These are phyloP conservation scores for Diprion similis DNA, from an alignment of 1,140 invertebrate species.

Conservation along the genomic window DNA sequence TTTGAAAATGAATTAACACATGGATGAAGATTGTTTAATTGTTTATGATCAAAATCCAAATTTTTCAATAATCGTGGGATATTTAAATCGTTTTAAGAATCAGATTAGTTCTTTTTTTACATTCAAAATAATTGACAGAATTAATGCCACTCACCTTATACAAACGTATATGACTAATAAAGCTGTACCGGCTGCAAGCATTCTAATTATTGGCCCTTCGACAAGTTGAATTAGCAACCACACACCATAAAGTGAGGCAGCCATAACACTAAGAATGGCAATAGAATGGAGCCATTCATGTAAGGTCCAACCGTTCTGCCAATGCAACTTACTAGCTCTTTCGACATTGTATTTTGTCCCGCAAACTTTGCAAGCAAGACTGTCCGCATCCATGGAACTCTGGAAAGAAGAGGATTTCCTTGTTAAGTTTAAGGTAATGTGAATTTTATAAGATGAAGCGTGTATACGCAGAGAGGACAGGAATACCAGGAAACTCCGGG, in stretches of 20 bases:
- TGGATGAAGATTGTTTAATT: not conserved
- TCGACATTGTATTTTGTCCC: conserved; percentile 78
- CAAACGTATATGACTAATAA: conserved; percentile 84
- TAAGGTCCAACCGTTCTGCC: conserved; percentile 81
- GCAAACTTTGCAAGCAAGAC: conserved; percentile 81
- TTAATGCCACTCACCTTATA: conserved; percentile 68
- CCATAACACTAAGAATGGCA: conserved; percentile 73
- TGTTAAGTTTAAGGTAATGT: too few relatives aligned
- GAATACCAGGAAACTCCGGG: too few relatives aligned
- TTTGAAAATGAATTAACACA: not conserved
- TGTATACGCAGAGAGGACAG: too few relatives aligned
- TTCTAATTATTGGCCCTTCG: conserved; percentile 77
- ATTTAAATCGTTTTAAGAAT: conserved; percentile 52
- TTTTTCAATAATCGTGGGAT: too few relatives aligned
- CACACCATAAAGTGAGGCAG: conserved; percentile 75
- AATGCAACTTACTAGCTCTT: conserved; percentile 75
- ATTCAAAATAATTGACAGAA: not conserved
- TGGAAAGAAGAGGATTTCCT: conserved; percentile 45
- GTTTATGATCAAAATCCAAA: too few relatives aligned
- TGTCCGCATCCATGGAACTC: conserved; percentile 72
- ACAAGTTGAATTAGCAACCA: conserved; percentile 85
- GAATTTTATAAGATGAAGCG: too few relatives aligned
- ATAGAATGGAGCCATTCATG: conserved; percentile 82
- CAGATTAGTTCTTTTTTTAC: conserved; percentile 44
- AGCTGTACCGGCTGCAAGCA: conserved; percentile 80